Conservation (phyloP, 2,888 invertebrate genomes). For the Mimumesa dahlbomi region DNA sequence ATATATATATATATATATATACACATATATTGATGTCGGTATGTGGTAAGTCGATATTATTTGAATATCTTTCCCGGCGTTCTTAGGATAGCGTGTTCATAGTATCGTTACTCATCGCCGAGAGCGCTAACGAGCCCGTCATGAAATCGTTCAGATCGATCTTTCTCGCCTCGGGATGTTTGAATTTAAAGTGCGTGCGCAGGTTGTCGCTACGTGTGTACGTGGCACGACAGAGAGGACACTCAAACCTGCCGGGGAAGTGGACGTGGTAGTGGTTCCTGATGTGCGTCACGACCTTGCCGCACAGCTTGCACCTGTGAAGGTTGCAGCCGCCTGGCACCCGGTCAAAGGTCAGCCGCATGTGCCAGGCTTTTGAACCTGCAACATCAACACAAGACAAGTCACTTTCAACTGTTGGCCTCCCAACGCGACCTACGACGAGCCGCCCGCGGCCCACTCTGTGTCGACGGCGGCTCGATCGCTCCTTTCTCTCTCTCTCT, state of each 20-base stretch:
- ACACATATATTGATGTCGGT: too few species aligned
- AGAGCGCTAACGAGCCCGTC: conserved; percentile 83
- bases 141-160: conserved; percentile 86
- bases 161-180: conserved; percentile 94
- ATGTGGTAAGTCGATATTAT: too few species aligned
- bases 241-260: conserved; percentile 95
- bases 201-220: conserved; percentile 96
- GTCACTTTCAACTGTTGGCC: conserved; percentile 79
- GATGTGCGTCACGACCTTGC: conserved; percentile 96
- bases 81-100: conserved; percentile 83
- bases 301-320: conserved; percentile 96
- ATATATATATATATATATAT: conserved; percentile 34
- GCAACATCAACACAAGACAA: conserved; percentile 85
- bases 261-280: conserved; percentile 97
- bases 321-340: conserved; percentile 95
- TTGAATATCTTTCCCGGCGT: conserved; percentile 44
- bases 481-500: conserved; percentile 36
- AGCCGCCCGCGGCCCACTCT: conserved; percentile 60
- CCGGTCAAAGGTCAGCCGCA: conserved; percentile 96
- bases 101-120: conserved; percentile 80
- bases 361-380: conserved; percentile 97
- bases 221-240: conserved; percentile 94
- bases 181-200: conserved; percentile 95
- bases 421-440: conserved; percentile 69
- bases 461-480: conserved; percentile 60